These are phyloP conservation scores for Limnephilus rhombicus DNA, from an alignment of 2,888 invertebrate species.

Conservation along the genomic window DNA sequence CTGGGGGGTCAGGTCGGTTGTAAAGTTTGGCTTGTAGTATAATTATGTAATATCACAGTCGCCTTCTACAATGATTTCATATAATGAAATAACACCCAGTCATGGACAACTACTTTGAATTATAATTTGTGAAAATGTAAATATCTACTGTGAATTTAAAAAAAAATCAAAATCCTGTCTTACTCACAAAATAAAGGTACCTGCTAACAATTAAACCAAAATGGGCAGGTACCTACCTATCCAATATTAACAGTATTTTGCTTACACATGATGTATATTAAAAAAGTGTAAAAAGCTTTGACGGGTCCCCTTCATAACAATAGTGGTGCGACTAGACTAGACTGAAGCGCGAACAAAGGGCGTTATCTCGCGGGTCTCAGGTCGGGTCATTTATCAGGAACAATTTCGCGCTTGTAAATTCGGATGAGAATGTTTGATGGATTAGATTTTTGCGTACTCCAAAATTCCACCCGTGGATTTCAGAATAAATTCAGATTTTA, in stretches of 20 bases:
- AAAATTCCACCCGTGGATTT: background rate
- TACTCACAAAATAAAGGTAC: background rate
- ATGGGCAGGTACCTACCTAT: too few relatives aligned
- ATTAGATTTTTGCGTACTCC: background rate
- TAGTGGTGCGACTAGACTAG: background rate
- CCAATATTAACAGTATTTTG: background rate
- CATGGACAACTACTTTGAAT: too few relatives aligned
- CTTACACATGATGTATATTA: background rate
- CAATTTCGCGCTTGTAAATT: conserved; percentile 13
- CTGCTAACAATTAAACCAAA: too few relatives aligned
- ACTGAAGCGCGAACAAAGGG: background rate
- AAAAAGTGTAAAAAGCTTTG: background rate
- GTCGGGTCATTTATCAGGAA: conserved; percentile 4
- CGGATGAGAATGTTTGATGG: background rate
- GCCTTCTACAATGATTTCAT: too few relatives aligned
- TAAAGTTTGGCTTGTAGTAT: too few relatives aligned
- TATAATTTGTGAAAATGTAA: too few relatives aligned
- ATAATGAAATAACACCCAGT: too few relatives aligned
- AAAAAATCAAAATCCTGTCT: background rate
- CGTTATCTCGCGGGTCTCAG: background rate
- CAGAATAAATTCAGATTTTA: background rate
- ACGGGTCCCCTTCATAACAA: background rate
- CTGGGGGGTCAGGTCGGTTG: too few relatives aligned
- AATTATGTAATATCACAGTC: too few relatives aligned
- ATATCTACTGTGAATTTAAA: too few relatives aligned